Evolutionary conservation across 2,888 invertebrate species (phyloP), one percentile per base, ranked within the genome.

Genomic region (Melipona beecheii): DNA sequence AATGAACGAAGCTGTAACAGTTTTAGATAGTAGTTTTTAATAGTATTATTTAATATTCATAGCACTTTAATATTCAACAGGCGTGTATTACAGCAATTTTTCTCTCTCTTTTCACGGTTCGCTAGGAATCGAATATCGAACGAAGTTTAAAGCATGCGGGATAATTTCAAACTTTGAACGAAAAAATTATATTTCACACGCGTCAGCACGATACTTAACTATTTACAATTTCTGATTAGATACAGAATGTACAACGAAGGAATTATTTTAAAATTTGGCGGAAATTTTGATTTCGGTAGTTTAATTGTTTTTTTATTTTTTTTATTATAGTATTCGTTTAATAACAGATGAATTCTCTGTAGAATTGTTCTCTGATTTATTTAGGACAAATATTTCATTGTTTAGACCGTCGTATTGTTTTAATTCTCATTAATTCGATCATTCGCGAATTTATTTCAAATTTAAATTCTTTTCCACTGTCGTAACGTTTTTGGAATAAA

Each of bases 1-100:
- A 64, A 64, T 31, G 31, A 64, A 64, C 21, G 11, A 64, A 31
- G 56, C n/a, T 56, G 9, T n/a, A 56, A 21, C n/a, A 56, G 62
- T 62, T 62, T 62, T 4, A 62, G 19, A 27, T 60, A 9, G 9
- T 27, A 60, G 9, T 24, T 27, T 60, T 60, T 60, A 60, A 60
- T 27, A 60, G 6, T 60, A 19, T 60, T 60, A 60, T 19, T 60
- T 27, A 60, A 60, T 27, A 60, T 27, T 64, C 31, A 64, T 64
- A 64, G 21, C 21, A 21, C 62, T 64, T 64, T 64, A 31, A 64
- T 64, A 64, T 64, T 64, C 62, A 64, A 64, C 13, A 64, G 21
- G 21, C 31, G 21, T 0, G 21, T 13, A 64, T 64, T 21, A 31
- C 13, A 13, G 19, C 21, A 21, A 13, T 31, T 31, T 21, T 21